Percentiles rank a stretch among this genome's conserved stretches.
These are phyloP conservation scores for Cirrhinus molitorella DNA, from an alignment of 2,797 vertebrate genomes.

Conservation along the genomic window DNA sequence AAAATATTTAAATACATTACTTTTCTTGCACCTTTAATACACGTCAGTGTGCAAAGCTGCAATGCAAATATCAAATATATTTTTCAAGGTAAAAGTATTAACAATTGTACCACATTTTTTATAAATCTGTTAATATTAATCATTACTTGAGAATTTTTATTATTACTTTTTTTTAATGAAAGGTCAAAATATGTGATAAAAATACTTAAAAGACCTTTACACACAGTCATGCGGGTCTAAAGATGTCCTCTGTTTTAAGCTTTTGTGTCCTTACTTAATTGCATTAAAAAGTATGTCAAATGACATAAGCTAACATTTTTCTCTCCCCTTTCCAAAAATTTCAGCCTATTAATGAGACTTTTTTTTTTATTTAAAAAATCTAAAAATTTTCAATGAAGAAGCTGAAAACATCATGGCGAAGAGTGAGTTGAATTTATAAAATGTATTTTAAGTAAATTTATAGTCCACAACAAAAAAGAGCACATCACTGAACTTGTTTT, in stretches of 20 bases:
- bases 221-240: neutral
- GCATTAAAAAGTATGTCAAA: too few relatives aligned
- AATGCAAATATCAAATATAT: too few relatives aligned
- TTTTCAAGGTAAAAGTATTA: neutral
- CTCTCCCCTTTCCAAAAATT: too few relatives aligned
- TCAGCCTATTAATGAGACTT: neutral
- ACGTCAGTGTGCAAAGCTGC: neutral
- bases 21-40: neutral
- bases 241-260: neutral
- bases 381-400: neutral
- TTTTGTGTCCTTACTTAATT: neutral
- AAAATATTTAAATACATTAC: too few relatives aligned
- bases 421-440: neutral
- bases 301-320: neutral
- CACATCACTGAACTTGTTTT: neutral
- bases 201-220: neutral
- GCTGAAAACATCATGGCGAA: too few relatives aligned
- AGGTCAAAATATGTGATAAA: neutral
- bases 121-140: neutral
- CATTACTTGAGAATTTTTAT: neutral
- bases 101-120: neutral
- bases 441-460: neutral
- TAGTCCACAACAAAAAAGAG: neutral
- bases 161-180: neutral
- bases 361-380: too few relatives aligned